Base-by-base conservation (phyloP, 2,888 invertebrate genomes). In the Cephus pulcher region DNA sequence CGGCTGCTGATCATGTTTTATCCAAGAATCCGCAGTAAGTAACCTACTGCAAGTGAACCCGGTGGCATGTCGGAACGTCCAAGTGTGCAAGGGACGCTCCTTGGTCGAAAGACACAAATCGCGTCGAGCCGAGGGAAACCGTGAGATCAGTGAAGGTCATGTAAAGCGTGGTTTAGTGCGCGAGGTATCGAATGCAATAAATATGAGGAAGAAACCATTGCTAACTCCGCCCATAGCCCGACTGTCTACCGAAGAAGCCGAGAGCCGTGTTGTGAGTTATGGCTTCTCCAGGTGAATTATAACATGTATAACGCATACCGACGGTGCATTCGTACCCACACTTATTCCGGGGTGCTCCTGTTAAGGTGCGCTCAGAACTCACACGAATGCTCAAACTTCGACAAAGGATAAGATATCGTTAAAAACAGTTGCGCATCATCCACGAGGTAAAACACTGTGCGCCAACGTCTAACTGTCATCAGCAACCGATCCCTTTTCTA, bases 271-370 rank as follows among this genome's bases (percentile, higher is more conserved):
- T 80, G 86, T 89, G 89, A 90, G 86, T 90, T 90, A 90, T 88
- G 88, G 86, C 87, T 85, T 82, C 86, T 84, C 83, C 86, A 82
- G 84, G 87, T 90, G 88, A 90, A 89, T 89, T 89, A 89, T 89
- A 89, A 89, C 88, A 87, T 86, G 88, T 87, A 88, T 87, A 88
- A 88, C 87, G 86, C 88, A 87, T 87, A 89, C 88, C 88, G 86
- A 84, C 82, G 81, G 40, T 80, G 80, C 78, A 79, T 83, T 81
- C 79, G 81, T 81, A 78, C 80, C 77, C 81, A 37, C 78, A 76
- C 69, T 70, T 77, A 68, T 37, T 78, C 71, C 76, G 56, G 74
- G 76, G 33, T 34, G 69, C 71, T 12, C 40, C 32, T 23, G 40
- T 69, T 34, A 69, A 75, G 76, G 75, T 30, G 80, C 76, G 32